Base-by-base conservation (phyloP, 1,140 invertebrate genomes). In the Homalodisca vitripennis region DNA sequence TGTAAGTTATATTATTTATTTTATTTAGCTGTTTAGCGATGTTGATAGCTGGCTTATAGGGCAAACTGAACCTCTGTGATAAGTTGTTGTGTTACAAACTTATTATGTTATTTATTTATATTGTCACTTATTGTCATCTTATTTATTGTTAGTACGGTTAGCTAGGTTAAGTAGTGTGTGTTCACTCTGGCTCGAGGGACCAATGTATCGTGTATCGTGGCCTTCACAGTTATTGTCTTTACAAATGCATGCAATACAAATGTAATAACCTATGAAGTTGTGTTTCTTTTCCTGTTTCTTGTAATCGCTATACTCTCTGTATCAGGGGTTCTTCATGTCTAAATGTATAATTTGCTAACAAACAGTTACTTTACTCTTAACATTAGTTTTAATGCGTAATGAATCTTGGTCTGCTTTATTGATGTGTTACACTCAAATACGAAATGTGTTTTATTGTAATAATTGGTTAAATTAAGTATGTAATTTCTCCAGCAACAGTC, bases 191-290 rank as follows among this genome's bases (percentile, higher is more conserved):
- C n/a, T 30, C n/a, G 55, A 60, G 55, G 55, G 55, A 60, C 55
- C 55, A 60, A 60, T 27, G 14, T 60, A 26, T 60, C 27, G 29
- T 60, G 55, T 60, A 29, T 60, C 27, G 55, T 26, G 55, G 55
- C 55, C 55, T 60, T 60, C 26, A 12, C 55, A 51, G 48, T 51
- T 51, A 27, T 60, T 60, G 55, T 30, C 22, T 60, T 60, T 60
- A 10, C 34, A 60, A 27, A 30, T 60, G 55, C 55, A 60, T 60
- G 55, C 55, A 60, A 60, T 60, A 60, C 26, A 60, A 60, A 60
- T 26, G 29, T 60, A 41, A 10, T 41, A 41, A 41, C 17, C 34
- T n/a, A n/a, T n/a, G n/a, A n/a, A n/a, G n/a, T n/a, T n/a, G n/a
- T n/a, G n/a, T n/a, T n/a, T n/a, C n/a, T n/a, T n/a, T n/a, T n/a